Percentiles rank a stretch among this genome's conserved stretches.
Evolutionary conservation across 1,140 invertebrate species (phyloP).

Genomic region (Heliconius himera): DNA sequence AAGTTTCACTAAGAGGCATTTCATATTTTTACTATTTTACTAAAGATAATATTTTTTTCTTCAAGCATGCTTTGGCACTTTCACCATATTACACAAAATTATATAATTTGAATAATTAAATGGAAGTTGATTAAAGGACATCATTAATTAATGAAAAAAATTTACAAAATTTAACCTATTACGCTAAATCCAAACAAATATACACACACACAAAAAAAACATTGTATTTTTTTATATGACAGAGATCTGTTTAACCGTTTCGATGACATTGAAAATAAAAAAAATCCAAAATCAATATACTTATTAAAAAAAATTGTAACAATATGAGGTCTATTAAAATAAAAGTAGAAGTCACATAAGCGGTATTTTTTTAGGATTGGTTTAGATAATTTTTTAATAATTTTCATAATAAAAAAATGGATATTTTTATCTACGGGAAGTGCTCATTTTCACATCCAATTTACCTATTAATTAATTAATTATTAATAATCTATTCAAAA

Average conservation of each 20-base stretch:
- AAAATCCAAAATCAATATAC: neutral
- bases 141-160: slow-evolving; percentile 47
- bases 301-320: neutral
- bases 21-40: slow-evolving; percentile 38
- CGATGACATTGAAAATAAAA: neutral
- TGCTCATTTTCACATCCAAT: slow-evolving; percentile 47
- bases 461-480: slow-evolving; percentile 59
- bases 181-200: slow-evolving; percentile 70
- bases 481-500: slow-evolving; percentile 51
- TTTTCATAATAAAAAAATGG: neutral
- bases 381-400: neutral
- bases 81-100: slow-evolving; percentile 56
- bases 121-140: slow-evolving; percentile 54
- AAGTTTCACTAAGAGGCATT: slow-evolving; percentile 15
- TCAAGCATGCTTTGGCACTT: slow-evolving; percentile 72
- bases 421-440: slow-evolving; percentile 24
- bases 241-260: slow-evolving; percentile 48
- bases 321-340: slow-evolving; percentile 1
- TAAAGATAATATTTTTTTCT: slow-evolving; percentile 26
- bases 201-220: slow-evolving; percentile 62
- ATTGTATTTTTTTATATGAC: slow-evolving; percentile 39
- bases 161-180: slow-evolving; percentile 76
- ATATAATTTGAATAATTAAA: slow-evolving; percentile 49
- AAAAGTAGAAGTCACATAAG: neutral
- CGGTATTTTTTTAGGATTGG: neutral